Evolutionary conservation across 2,888 invertebrate species (phyloP).

Genomic region (Pollenia angustigena): DNA sequence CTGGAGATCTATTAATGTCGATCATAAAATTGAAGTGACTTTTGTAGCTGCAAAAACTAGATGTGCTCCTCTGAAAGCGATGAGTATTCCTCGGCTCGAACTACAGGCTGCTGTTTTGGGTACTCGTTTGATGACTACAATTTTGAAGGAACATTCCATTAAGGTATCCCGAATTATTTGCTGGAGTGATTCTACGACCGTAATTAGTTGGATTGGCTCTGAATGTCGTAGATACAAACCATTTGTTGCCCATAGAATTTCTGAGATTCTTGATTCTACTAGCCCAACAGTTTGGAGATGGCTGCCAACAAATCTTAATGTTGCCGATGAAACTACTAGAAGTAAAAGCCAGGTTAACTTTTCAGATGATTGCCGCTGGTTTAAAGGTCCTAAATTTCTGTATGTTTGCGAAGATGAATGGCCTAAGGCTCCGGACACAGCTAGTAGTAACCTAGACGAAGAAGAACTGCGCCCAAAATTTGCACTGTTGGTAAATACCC

Average conservation of each 20-base stretch:
- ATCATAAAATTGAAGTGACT: constrained; percentile 17
- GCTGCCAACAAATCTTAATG: constrained; percentile 72
- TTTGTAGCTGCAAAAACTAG: constrained; percentile 70
- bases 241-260: constrained; percentile 62
- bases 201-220: constrained; percentile 52
- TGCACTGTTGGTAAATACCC: background rate
- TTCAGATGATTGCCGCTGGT: too few species aligned
- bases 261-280: constrained; percentile 72
- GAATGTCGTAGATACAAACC: constrained; percentile 52
- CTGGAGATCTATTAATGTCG: constrained; percentile 53
- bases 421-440: background rate
- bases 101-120: too few species aligned
- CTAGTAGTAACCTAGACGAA: background rate
- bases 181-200: too few species aligned
- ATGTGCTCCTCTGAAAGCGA: constrained; percentile 62
- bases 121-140: too few species aligned
- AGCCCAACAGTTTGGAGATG: constrained; percentile 74
- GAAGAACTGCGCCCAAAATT: too few species aligned
- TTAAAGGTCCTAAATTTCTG: too few species aligned
- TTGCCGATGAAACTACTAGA: background rate
- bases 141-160: too few species aligned
- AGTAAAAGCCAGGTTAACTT: too few species aligned
- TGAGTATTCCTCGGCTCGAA: constrained; percentile 61
- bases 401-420: background rate
- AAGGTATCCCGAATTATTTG: too few species aligned